phyloP scores from a whole-genome alignment of 2,888 invertebrate genomes.

The Mamestra brassicae region DNA sequence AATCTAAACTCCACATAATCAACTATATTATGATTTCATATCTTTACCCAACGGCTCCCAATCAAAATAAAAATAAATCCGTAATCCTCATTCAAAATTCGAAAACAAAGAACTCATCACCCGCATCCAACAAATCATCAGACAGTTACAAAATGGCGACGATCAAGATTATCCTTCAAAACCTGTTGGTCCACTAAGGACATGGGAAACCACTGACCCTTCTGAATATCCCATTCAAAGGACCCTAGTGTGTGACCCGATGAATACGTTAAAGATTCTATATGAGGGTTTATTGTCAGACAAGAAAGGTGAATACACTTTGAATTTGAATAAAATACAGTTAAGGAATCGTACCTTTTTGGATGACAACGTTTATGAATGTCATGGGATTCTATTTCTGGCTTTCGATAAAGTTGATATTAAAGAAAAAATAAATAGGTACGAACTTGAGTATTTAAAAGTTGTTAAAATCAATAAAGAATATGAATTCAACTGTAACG shows the following conservation, averaged over 20 bases:
- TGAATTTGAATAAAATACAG: constrained; percentile 43
- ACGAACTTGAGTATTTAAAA: neutral
- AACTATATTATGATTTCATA: too few species aligned
- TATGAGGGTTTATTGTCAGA: constrained; percentile 53
- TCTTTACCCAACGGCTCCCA: too few species aligned
- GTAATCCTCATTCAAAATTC: constrained; percentile 31
- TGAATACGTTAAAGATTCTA: constrained; percentile 30
- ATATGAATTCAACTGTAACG: too few species aligned
- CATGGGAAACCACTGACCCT: constrained; percentile 59
- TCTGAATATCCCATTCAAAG: constrained; percentile 32
- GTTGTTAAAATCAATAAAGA: neutral
- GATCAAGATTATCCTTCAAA: constrained; percentile 46
- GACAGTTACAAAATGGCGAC: constrained; percentile 37
- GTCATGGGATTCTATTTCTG: neutral
- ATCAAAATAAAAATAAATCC: neutral
- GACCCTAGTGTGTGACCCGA: constrained; percentile 38
- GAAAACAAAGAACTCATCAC: constrained; percentile 35
- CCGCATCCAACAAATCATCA: constrained; percentile 45
- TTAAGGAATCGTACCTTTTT: constrained; percentile 16
- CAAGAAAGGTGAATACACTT: constrained; percentile 56
- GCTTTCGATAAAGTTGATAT: neutral
- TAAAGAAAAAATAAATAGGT: neutral
- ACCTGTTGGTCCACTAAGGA: constrained; percentile 39
- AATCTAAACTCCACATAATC: too few species aligned
- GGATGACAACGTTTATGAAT: constrained; percentile 4